Base-by-base conservation (phyloP, 2,797 vertebrate genomes). In the Hippopotamyrus pictus region DNA sequence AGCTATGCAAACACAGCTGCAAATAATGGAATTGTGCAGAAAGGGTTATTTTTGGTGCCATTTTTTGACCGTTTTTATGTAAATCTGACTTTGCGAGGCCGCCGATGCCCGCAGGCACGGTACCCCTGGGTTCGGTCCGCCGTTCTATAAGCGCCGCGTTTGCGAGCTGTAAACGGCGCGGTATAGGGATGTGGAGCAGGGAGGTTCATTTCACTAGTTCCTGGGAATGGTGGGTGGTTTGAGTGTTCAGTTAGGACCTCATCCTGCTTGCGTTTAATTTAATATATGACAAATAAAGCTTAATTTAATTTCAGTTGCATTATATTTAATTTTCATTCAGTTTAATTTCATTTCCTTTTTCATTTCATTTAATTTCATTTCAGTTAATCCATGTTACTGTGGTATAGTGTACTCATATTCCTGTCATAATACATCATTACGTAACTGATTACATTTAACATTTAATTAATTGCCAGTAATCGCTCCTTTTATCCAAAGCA, bases 31-130 rank as follows among this genome's bases (percentile, higher is more conserved):
- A 86, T 37, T 86, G 46, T 57, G 82, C 65, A 11, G 41, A 88
- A 86, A 50, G 41, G 50, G 33, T 83, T 92, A 92, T 92, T 92
- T 91, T 91, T 92, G 89, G 89, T 59, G 88, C 44, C 65, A 17
- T 41, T 25, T 69, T 90, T 90, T 89, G 51, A 85, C 69, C 12
- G 11, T 73, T 73, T 73, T 73, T 5, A 86, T 89, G 76, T 79
- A 88, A 53, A 62, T 91, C 22, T 90, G 29, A 46, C 65, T 91
- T 90, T 83, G 84, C 82, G 29, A 88, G 88, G 9, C 44, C 44
- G 86, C 44, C 37, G 17, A 17, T 25, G n/a, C 73, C 50, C 51
- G 1, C 33, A 7, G 9, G 14, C 48, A 25, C 50, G 14, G 53
- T 48, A 19, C n/a, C 50, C 12, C 1, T 12, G 22, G 69, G 46